These are phyloP conservation scores for Liasis olivaceus DNA, from an alignment of 2,797 vertebrate species.

Conservation along the genomic window DNA sequence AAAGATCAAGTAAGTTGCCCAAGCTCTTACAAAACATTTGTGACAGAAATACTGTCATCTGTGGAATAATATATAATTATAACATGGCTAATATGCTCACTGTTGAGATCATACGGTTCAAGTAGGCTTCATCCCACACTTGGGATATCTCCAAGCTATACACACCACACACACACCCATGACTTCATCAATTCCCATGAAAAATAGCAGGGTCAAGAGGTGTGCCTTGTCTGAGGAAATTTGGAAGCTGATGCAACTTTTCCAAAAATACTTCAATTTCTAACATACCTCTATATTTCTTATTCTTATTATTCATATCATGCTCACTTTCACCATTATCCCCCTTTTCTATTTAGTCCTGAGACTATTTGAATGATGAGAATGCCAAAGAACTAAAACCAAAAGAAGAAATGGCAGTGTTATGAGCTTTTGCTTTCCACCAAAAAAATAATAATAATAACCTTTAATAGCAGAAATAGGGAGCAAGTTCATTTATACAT, in stretches of 20 bases:
- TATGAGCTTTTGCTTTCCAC: neutral
- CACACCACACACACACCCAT: neutral
- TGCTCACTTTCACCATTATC: slow-evolving; percentile 13
- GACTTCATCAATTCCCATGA: slow-evolving; percentile 13
- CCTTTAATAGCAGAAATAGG: slow-evolving; percentile 63
- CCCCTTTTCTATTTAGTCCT: slow-evolving; percentile 53
- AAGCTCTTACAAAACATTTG: neutral
- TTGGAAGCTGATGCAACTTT: slow-evolving; percentile 53
- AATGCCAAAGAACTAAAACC: slow-evolving; percentile 55
- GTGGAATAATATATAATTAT: neutral
- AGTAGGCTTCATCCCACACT: neutral
- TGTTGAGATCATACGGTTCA: neutral
- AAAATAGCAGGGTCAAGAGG: slow-evolving; percentile 23
- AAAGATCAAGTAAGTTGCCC: neutral
- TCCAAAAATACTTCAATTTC: slow-evolving; percentile 34
- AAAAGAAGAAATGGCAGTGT: slow-evolving; percentile 12
- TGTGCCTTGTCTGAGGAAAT: slow-evolving; percentile 36
- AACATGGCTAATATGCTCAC: neutral
- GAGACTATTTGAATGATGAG: slow-evolving; percentile 34
- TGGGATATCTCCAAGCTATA: neutral
- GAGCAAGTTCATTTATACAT: slow-evolving; percentile 71
- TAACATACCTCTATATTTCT: slow-evolving; percentile 47
- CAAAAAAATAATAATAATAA: slow-evolving; percentile 46
- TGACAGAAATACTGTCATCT: neutral
- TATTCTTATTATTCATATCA: slow-evolving; percentile 24